Evolutionary conservation across 1,140 invertebrate species (phyloP), one percentile per base, ranked within the genome.

Genomic region (Battus philenor): DNA sequence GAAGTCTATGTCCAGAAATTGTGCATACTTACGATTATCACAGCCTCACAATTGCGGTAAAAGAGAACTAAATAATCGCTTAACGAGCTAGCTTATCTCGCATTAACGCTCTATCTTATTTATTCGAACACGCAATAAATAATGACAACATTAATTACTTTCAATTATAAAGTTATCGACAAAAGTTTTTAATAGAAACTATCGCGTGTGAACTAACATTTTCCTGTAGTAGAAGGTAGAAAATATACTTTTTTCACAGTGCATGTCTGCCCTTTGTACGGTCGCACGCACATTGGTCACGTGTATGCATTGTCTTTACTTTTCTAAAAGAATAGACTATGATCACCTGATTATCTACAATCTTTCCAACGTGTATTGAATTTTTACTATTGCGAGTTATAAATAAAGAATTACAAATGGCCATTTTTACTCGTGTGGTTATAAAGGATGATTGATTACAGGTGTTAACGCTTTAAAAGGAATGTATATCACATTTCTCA

Each of bases 181-280:
- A 75, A 81, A 78, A 78, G 74, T 69, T 75, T 71, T 69, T 71
- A 77, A 78, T 71, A 77, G 70, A 77, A 69, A 64, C 36, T 60
- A 71, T 81, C 60, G 77, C 77, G 77, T 81, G 77, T 71, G 66
- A 60, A 64, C 48, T 50, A 47, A 38, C 64, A 77, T 62, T 77
- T 75, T 72, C 62, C 62, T 59, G 52, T 45, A 24, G 44, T 65
- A 68, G 62, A 72, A 72, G 72, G 67, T 68, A 61, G 58, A 68
- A 62, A 71, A 69, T 56, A 49, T 56, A 57, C 67, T 70, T 70
- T 63, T 52, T 50, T 38, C 33, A 45, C 36, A 15, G 17, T 11
- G 30, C 48, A 47, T 44, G 39, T 33, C 48, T 26, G 59, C 62
- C 68, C 65, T 76, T 75, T 72, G 76, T 80, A 59, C 38, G n/a